Conservation (phyloP, 2,113 vertebrate genomes). For the Columba livia region DNA sequence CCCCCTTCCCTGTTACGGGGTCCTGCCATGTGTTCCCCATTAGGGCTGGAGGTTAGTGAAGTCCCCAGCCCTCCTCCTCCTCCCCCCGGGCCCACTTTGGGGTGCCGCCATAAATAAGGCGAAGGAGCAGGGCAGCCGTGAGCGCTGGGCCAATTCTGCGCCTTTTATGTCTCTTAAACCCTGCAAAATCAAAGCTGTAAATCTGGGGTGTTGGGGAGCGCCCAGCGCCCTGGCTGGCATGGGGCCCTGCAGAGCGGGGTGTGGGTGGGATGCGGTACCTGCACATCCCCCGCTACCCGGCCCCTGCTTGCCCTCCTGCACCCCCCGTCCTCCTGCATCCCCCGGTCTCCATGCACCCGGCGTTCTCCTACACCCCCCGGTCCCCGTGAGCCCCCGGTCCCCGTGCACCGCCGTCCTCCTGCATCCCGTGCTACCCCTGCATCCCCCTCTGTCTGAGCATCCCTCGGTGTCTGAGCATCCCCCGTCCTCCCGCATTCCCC, state of each 20-base stretch:
- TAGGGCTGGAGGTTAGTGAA: slow-evolving; percentile 28
- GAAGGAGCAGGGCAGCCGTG: not conserved
- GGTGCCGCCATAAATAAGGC: slow-evolving; percentile 38
- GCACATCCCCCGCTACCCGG: too few species aligned
- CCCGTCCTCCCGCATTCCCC: too few species aligned
- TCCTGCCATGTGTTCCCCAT: slow-evolving; percentile 67
- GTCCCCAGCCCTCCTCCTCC: not conserved
- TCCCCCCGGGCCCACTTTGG: not conserved
- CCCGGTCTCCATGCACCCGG: too few species aligned
- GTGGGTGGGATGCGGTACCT: not conserved
- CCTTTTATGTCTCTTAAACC: not conserved
- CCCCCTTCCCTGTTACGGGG: not conserved
- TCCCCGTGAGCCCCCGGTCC: not conserved
- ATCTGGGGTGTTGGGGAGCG: not conserved
- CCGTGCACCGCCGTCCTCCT: not conserved
- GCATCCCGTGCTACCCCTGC: not conserved
- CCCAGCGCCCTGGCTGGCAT: not conserved
- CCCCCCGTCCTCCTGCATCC: too few species aligned
- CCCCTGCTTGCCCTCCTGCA: too few species aligned
- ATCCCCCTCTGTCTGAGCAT: too few species aligned
- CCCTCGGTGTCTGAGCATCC: not conserved
- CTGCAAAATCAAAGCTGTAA: not conserved
- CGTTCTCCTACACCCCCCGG: not conserved
- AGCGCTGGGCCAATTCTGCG: not conserved
- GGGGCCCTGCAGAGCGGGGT: not conserved